phyloP scores from a whole-genome alignment of 2,797 vertebrate genomes.

The Erethizon dorsatum region DNA sequence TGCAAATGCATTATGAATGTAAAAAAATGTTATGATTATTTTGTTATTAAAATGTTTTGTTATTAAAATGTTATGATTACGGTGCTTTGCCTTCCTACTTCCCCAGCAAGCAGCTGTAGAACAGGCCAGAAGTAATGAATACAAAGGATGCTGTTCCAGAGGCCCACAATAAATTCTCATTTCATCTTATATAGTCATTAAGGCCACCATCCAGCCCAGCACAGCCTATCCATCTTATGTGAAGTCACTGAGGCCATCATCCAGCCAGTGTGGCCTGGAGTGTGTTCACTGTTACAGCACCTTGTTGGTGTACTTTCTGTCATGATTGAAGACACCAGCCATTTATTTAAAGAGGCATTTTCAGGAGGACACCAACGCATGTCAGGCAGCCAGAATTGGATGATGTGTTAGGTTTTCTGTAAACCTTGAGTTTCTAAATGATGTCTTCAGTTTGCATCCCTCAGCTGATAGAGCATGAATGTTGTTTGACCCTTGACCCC shows the following conservation, averaged over 20 bases:
- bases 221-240: background rate
- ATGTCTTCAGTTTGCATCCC: background rate
- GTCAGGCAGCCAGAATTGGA: background rate
- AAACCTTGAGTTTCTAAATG: background rate
- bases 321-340: background rate
- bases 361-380: background rate
- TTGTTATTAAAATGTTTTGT: background rate
- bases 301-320: background rate
- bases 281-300: background rate
- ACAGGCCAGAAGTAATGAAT: slow-evolving; percentile 36
- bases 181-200: background rate
- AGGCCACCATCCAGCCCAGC: background rate
- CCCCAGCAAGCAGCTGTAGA: background rate
- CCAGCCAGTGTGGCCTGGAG: background rate
- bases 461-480: background rate
- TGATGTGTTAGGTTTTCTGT: slow-evolving; percentile 7
- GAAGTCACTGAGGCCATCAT: background rate
- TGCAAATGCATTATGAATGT: slow-evolving; percentile 48
- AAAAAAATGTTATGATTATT: slow-evolving; percentile 53
- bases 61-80: no score
- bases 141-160: background rate
- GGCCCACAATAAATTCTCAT: background rate
- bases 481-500: background rate
- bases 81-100: background rate
- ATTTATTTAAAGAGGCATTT: background rate